A percentile compares a stretch with the other conserved stretches of the same genome.
Evolutionary conservation across 2,888 invertebrate genomes (phyloP).

Genomic region (Athrips mouffetella): DNA sequence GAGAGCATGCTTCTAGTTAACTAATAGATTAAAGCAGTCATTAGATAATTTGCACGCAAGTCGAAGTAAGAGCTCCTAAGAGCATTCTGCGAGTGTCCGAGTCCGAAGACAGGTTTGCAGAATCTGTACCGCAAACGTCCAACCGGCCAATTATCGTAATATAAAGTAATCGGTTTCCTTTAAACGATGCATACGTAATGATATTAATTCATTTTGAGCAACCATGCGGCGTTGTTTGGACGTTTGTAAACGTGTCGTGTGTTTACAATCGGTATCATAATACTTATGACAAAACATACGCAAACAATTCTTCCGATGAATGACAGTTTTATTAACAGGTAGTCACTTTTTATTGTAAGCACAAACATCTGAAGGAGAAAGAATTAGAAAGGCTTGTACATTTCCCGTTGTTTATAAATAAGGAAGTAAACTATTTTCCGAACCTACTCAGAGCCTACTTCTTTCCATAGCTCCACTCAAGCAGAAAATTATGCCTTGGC

Average conservation of each 20-base stretch:
- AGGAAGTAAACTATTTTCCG: constrained; percentile 3
- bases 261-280: background rate
- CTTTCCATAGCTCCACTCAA: background rate
- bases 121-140: background rate
- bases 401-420: constrained; percentile 5
- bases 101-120: constrained; percentile 7
- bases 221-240: background rate
- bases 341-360: background rate
- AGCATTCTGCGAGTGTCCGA: background rate
- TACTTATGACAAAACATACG: background rate
- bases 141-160: constrained; percentile 3
- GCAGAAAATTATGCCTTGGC: background rate
- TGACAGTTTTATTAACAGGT: background rate
- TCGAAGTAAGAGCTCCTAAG: constrained; percentile 2
- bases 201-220: constrained; percentile 5
- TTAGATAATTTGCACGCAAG: constrained; percentile 4
- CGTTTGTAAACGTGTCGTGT: background rate
- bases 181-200: constrained; percentile 2
- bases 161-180: constrained; percentile 9
- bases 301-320: background rate
- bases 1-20: background rate
- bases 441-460: constrained; percentile 1
- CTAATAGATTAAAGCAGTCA: constrained; percentile 1
- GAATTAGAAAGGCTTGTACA: constrained; percentile 7
- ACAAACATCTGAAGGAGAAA: background rate